Evolutionary conservation across 2,113 vertebrate genomes (phyloP).

Genomic region (Ploceus nigricollis): DNA sequence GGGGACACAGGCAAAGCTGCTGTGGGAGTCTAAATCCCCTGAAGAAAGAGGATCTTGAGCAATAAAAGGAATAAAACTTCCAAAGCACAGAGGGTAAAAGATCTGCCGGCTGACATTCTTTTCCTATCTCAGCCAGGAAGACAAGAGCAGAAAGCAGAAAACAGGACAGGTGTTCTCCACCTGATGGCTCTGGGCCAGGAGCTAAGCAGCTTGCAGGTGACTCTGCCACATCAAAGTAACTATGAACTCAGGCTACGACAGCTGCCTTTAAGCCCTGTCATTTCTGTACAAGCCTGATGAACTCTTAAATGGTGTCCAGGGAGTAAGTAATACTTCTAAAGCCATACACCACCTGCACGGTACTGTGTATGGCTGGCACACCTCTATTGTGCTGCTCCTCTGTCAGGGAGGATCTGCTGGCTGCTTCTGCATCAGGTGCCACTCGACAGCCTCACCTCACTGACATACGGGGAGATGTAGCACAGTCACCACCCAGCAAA

Average conservation of each 20-base stretch:
- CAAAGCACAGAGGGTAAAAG: not conserved
- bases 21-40: not conserved
- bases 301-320: not conserved
- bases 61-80: not conserved
- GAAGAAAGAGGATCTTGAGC: not conserved
- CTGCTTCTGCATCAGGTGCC: not conserved
- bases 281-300: not conserved
- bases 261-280: conserved; percentile 40
- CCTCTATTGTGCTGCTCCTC: not conserved
- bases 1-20: not conserved
- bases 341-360: not conserved
- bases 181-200: conserved; percentile 55
- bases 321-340: conserved; percentile 1
- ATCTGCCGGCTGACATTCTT: not conserved
- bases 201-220: conserved; percentile 63
- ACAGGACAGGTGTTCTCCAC: conserved; percentile 50
- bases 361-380: not conserved
- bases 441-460: not conserved
- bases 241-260: conserved; percentile 47
- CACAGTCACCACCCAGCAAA: not conserved
- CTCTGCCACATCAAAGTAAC: conserved; percentile 57
- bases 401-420: not conserved
- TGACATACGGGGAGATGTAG: not conserved
- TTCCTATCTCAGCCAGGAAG: not conserved
- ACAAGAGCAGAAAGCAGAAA: not conserved